These are phyloP conservation scores for Podargus strigoides DNA, from an alignment of 2,797 vertebrate genomes.

Conservation along the genomic window DNA sequence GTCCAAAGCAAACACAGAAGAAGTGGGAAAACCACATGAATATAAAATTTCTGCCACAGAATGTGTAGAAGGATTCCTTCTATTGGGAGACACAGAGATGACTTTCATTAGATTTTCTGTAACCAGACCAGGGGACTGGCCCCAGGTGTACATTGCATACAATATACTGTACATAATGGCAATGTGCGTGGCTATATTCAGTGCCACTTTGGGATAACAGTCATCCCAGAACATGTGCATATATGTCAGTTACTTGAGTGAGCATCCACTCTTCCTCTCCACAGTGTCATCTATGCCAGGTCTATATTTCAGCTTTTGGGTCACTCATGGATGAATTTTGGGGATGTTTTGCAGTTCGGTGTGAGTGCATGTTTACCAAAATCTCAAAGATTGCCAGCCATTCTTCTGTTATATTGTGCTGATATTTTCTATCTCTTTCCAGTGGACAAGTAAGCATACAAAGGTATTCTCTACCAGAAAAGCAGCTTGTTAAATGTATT, in stretches of 20 bases:
- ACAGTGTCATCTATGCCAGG: rapidly evolving
- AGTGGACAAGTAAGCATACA: neutral
- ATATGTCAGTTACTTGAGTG: neutral
- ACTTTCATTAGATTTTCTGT: neutral
- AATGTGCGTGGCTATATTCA: rapidly evolving
- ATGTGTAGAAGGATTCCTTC: neutral
- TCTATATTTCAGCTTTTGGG: neutral
- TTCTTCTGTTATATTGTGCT: neutral
- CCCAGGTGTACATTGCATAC: rapidly evolving
- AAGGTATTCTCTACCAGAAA: neutral
- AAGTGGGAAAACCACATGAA: neutral
- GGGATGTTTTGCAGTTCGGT: neutral
- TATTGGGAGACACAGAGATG: neutral
- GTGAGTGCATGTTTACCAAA: neutral
- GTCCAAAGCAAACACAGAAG: neutral
- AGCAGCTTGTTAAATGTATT: neutral
- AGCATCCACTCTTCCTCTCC: neutral
- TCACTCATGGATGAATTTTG: neutral
- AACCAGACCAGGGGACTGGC: neutral
- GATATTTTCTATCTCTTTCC: neutral
- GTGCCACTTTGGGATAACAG: neutral
- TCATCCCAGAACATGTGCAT: neutral
- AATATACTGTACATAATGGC: neutral
- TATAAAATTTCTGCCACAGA: neutral
- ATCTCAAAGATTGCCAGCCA: neutral